Percentiles rank a stretch among this genome's conserved stretches.
Evolutionary conservation across 1,140 invertebrate genomes (phyloP).

Genomic region (Lordiphosa clarofinis): DNA sequence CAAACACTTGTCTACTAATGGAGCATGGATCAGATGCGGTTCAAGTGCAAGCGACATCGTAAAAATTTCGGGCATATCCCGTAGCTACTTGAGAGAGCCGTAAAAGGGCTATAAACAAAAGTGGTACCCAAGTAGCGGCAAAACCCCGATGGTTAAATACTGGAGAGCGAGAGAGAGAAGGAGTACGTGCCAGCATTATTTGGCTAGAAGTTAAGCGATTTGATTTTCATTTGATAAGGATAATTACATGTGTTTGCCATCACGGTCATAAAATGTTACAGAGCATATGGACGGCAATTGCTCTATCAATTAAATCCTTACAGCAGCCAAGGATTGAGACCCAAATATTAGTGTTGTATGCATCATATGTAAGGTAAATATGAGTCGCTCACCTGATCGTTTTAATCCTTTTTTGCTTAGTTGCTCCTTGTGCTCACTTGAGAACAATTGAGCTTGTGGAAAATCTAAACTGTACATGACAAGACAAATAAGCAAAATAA

Average conservation of each 20-base stretch:
- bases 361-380: no score
- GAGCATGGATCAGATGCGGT: slow-evolving; percentile 18
- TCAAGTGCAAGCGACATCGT: slow-evolving; percentile 65
- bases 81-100: slow-evolving; percentile 59
- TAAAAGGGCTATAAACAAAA: slow-evolving; percentile 73
- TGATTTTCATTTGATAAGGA: slow-evolving; percentile 57
- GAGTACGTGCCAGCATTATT: background rate
- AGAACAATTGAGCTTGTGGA: no score
- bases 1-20: slow-evolving; percentile 40
- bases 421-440: no score
- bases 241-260: slow-evolving; percentile 44
- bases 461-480: no score
- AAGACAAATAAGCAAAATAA: no score
- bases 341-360: no score
- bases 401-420: no score
- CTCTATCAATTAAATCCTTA: background rate
- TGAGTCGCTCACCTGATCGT: no score
- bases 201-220: slow-evolving; percentile 18
- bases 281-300: slow-evolving; percentile 31
- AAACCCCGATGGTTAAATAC: slow-evolving; percentile 21
- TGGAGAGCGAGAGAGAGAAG: no score
- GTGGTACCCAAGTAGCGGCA: slow-evolving; percentile 33
- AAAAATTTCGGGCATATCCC: slow-evolving; percentile 41
- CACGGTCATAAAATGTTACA: slow-evolving; percentile 26
- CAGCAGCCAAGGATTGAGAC: no score